Conservation (phyloP, 2,888 invertebrate genomes). For the Metellina segmentata region DNA sequence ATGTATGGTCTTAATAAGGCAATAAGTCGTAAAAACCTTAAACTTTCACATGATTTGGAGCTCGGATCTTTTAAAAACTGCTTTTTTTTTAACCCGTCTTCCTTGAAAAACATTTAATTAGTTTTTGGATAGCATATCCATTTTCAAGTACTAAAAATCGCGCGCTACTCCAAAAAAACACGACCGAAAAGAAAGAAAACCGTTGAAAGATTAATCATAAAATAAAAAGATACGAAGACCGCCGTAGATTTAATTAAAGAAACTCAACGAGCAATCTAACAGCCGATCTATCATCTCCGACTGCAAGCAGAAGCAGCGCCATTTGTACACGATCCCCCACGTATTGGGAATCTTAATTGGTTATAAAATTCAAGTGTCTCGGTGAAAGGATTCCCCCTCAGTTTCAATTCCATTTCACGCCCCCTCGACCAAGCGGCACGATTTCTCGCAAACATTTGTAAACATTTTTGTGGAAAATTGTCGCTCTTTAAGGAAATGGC, state of each 20-base stretch:
- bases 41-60: neutral
- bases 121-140: neutral
- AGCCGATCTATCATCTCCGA: neutral
- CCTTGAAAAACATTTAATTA: neutral
- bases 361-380: constrained; percentile 42
- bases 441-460: constrained; percentile 33
- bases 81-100: neutral
- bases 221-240: neutral
- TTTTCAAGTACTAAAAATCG: neutral
- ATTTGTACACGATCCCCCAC: constrained; percentile 28
- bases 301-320: neutral
- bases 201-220: neutral
- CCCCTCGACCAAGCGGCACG: constrained; percentile 60
- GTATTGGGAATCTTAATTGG: constrained; percentile 31
- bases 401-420: constrained; percentile 53
- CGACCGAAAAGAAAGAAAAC: neutral
- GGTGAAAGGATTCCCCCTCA: constrained; percentile 4
- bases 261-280: neutral
- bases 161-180: neutral
- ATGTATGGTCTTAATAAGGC: neutral
- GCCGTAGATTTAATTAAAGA: neutral
- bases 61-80: neutral
- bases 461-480: constrained; percentile 35
- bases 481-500: constrained; percentile 33
- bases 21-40: neutral